Evolutionary conservation across 2,888 invertebrate species (phyloP), one percentile per base, ranked within the genome.

Genomic region (Acutogordius australiensis): DNA sequence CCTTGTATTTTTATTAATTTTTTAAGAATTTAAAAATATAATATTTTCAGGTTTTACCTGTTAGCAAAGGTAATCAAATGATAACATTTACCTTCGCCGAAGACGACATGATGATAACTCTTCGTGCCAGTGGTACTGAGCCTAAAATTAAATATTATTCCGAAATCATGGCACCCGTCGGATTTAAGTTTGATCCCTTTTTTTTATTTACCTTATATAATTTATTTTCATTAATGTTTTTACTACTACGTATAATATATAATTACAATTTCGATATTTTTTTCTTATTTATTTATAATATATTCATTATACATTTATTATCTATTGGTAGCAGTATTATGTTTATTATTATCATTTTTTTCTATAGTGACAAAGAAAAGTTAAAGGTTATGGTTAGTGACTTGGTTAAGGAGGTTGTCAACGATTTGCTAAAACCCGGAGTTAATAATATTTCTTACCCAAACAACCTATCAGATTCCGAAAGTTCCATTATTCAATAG

Each of bases 121-220:
- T 99, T 30, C 77, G 97, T 64, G 88, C 91, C 1, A 90, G 90
- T 70, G 97, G 97, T 57, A 99, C 97, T 0, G 97, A 99, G 71
- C 97, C 97, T 45, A 99, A 99, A 72, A 79, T 99, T 66, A 99
- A 99, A 74, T 99, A 90, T 73, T 99, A 99, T 73, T 82, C 85
- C 0, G 97, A 91, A 71, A 75, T 86, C 4, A 4, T 21, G 13
- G 51, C 51, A 4, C 51, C 51, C n/a, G 26, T 23, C 18, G 51
- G 51, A n/a, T 8, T n/a, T 23, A 23, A 51, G 51, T 51, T 37
- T 13, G 37, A 13, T 37, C 8, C 18, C 18, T 37, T 37, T n/a
- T n/a, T n/a, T n/a, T n/a, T n/a, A n/a, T n/a, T n/a, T n/a, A n/a
- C n/a, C n/a, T n/a, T n/a, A n/a, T n/a, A n/a, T n/a, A n/a, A n/a